Percentiles rank a stretch among this genome's conserved stretches.
Conservation (phyloP, 2,888 invertebrate species). For the Philereme vetulata region DNA sequence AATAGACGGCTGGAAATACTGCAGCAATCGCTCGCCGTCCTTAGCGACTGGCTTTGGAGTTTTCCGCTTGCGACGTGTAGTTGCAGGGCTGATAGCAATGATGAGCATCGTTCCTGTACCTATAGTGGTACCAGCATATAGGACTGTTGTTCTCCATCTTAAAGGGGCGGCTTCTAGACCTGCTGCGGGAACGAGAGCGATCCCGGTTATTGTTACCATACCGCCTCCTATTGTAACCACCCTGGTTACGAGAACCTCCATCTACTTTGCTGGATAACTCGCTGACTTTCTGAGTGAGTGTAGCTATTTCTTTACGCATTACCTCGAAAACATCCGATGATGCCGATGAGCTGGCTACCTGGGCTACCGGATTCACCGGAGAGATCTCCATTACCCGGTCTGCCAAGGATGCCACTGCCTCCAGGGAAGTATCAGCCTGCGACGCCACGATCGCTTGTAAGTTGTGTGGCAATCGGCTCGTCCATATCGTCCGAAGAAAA, state of each 20-base stretch:
- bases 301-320: neutral
- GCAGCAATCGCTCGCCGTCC: constrained; percentile 33
- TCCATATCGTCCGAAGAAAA: constrained; percentile 32
- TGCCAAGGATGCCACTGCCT: constrained; percentile 15
- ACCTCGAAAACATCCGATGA: neutral
- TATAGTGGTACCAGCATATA: constrained; percentile 21
- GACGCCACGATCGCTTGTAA: constrained; percentile 30
- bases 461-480: constrained; percentile 26
- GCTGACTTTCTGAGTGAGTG: neutral
- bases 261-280: no score
- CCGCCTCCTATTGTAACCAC: constrained; percentile 1
- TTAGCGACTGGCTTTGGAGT: constrained; percentile 31
- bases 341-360: constrained; percentile 1
- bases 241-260: neutral
- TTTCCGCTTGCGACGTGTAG: constrained; percentile 22
- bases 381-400: constrained; percentile 15
- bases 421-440: constrained; percentile 18
- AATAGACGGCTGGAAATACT: constrained; percentile 27
- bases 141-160: constrained; percentile 12
- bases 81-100: constrained; percentile 23
- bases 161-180: neutral
- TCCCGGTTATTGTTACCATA: constrained; percentile 1
- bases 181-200: constrained; percentile 10
- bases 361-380: neutral
- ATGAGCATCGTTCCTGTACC: constrained; percentile 4